phyloP scores from a whole-genome alignment of 2,888 invertebrate genomes.

The Xestia rhomboidea region DNA sequence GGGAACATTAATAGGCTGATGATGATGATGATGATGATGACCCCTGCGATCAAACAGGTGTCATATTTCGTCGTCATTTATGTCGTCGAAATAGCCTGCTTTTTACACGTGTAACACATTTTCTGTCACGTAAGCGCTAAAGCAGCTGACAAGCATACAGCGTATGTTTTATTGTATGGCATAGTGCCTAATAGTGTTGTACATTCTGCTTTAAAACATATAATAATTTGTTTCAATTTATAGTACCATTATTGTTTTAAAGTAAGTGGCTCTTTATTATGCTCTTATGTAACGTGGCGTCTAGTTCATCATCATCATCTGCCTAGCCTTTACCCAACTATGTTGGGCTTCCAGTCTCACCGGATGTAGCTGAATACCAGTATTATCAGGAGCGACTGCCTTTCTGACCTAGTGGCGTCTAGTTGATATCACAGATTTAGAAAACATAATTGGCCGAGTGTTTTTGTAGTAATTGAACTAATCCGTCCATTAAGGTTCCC shows the following conservation, averaged over 20 bases:
- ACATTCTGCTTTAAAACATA: constrained; percentile 11
- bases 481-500: background rate
- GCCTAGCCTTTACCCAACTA: background rate
- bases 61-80: too few species aligned
- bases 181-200: constrained; percentile 51
- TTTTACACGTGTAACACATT: constrained; percentile 26
- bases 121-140: constrained; percentile 34
- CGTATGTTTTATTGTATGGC: constrained; percentile 43
- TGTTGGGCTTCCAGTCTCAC: background rate
- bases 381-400: too few species aligned
- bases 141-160: constrained; percentile 28
- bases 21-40: too few species aligned
- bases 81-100: too few species aligned
- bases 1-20: too few species aligned
- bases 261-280: background rate
- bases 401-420: background rate
- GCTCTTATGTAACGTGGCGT: background rate
- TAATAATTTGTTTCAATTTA: constrained; percentile 10
- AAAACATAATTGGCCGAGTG: background rate
- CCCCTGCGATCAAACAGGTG: background rate
- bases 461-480: background rate
- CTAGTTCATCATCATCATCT: background rate
- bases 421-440: background rate
- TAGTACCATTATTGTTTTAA: constrained; percentile 12
- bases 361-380: too few species aligned